These are phyloP conservation scores for Pasiphila rectangulata DNA, from an alignment of 2,888 invertebrate genomes.

Conservation along the genomic window DNA sequence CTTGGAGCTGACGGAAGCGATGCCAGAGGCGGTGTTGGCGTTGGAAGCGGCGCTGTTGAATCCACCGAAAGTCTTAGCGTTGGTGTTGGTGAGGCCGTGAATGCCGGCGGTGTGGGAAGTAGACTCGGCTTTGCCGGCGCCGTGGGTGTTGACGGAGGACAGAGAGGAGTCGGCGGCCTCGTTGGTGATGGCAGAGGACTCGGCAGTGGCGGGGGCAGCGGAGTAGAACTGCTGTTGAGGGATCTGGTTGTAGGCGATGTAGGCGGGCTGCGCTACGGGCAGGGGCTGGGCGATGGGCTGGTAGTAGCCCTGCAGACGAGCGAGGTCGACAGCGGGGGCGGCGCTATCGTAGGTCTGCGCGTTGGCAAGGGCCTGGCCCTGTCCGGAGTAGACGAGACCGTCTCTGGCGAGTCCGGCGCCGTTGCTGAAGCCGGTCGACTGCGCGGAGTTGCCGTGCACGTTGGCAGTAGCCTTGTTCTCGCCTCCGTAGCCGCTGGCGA, in stretches of 20 bases:
- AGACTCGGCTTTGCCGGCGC: constrained; percentile 53
- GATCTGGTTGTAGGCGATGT: constrained; percentile 62
- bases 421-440: constrained; percentile 48
- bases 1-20: constrained; percentile 10
- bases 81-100: constrained; percentile 52
- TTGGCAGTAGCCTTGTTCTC: constrained; percentile 51
- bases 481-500: constrained; percentile 47
- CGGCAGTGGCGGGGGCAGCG: constrained; percentile 44
- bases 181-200: constrained; percentile 53
- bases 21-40: constrained; percentile 49
- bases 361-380: constrained; percentile 50
- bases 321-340: constrained; percentile 23
- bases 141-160: constrained; percentile 51
- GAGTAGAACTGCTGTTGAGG: constrained; percentile 34
- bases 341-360: constrained; percentile 46
- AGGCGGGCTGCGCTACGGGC: constrained; percentile 57
- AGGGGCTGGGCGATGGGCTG: constrained; percentile 52
- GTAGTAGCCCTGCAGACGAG: constrained; percentile 48
- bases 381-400: constrained; percentile 45
- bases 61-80: constrained; percentile 52
- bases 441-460: constrained; percentile 43
- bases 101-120: constrained; percentile 52
- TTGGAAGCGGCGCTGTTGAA: constrained; percentile 55
- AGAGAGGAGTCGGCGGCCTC: constrained; percentile 49
- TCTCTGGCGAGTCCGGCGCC: constrained; percentile 42